Evolutionary conservation across 2,888 invertebrate species (phyloP).

Genomic region (Prenolepis imparis): DNA sequence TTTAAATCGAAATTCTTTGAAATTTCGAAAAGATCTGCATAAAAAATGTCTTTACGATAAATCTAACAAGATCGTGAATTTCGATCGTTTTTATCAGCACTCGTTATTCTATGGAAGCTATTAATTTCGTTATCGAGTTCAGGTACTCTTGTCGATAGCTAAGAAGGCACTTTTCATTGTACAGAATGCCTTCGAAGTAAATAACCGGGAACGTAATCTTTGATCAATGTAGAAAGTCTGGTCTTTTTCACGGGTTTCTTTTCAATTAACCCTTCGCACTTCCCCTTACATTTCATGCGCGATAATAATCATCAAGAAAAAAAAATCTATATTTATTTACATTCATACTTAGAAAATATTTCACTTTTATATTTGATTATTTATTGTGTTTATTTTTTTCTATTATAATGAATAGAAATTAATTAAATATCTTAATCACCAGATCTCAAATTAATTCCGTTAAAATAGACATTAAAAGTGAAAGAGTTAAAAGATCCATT

Average conservation of each 20-base stretch:
- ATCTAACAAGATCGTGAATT: background rate
- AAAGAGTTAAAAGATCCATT: background rate
- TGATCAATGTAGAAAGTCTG: background rate
- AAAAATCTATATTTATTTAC: background rate
- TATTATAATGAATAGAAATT: background rate
- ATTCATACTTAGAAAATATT: background rate
- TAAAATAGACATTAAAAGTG: background rate
- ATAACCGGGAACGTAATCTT: background rate
- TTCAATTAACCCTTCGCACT: background rate
- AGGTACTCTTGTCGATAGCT: background rate
- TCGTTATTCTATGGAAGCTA: constrained; percentile 27
- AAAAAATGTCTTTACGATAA: constrained; percentile 13
- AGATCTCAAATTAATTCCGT: background rate
- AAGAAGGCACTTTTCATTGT: background rate
- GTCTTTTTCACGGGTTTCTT: background rate
- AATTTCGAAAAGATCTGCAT: background rate
- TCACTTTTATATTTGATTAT: background rate
- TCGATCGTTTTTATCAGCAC: constrained; percentile 9
- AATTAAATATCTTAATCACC: background rate
- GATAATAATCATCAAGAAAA: background rate
- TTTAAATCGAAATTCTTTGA: background rate
- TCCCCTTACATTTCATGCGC: background rate
- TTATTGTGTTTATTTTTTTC: background rate
- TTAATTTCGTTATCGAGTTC: constrained; percentile 37
- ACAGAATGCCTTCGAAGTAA: background rate